Base-by-base conservation (phyloP, 1,140 invertebrate genomes). In the Lutraria rhynchaena region DNA sequence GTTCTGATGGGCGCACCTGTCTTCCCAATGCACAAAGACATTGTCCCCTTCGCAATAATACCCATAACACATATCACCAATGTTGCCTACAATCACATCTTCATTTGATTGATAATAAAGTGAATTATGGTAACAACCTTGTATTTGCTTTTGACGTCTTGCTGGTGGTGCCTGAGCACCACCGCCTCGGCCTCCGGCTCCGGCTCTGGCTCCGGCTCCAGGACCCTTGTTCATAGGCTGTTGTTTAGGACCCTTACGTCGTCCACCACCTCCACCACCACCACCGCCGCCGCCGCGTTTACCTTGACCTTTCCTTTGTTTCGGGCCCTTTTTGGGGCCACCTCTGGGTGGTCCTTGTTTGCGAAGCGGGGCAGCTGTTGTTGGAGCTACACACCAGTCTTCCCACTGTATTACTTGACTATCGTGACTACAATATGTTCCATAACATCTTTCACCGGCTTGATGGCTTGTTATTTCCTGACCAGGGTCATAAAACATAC, bases 31-130 rank as follows among this genome's bases (percentile, higher is more conserved):
- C 4, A 80, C 76, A 46, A 80, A 80, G 24, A 67, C 61, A 70
- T 80, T 80, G 31, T 69, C 63, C 15, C 76, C 76, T 80, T 80
- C 76, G 31, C 76, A 80, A 41, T 80, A 80, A 80, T 80, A 80
- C 3, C 76, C 76, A 49, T 80, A 80, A 70, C 73, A 80, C 76
- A 80, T 80, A 60, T 80, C 76, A 24, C 76, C 76, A 31, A 80
- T 70, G 49, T 80, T 80, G n/a, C 76, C 76, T 19, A 80, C 76
- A 57, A 80, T 80, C 15, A 80, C 76, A 35, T 80, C 76, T 70
- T 80, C 76, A 44, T 80, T 80, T n/a, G 53, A 35, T 46, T 80
- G 76, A 49, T 80, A 80, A 44, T 80, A 80, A 0, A 80, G 76
- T 17, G 22, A 41, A 80, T 80, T 80, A 44, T 80, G 76, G 31